A percentile compares a stretch with the other conserved stretches of the same genome.
phyloP scores from a whole-genome alignment of 2,113 vertebrate species.

The Chunga burmeisteri region DNA sequence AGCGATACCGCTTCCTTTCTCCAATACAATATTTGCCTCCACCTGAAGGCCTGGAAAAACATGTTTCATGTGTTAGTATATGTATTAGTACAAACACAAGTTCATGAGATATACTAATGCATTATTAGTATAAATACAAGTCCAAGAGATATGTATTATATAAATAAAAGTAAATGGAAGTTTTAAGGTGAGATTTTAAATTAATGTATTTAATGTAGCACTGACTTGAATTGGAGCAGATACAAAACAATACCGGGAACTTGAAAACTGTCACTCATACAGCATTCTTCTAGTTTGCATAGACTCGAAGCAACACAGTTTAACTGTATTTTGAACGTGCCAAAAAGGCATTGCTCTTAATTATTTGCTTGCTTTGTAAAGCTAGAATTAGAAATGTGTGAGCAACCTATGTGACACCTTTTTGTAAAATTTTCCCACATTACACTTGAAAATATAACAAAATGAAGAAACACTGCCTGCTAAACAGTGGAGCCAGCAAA shows the following conservation, averaged over 20 bases:
- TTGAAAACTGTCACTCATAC: not conserved
- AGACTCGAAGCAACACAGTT: not conserved
- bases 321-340: not conserved
- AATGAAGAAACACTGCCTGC: not conserved
- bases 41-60: constrained; percentile 90
- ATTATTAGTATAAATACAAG: not conserved
- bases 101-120: not conserved
- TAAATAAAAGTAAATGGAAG: not conserved
- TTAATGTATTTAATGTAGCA: not conserved
- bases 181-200: not conserved
- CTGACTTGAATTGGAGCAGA: not conserved
- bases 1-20: constrained; percentile 95
- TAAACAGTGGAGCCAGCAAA: not conserved
- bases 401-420: not conserved
- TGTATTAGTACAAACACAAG: not conserved
- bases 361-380: not conserved
- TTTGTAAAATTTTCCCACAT: not conserved
- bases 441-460: not conserved
- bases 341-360: not conserved
- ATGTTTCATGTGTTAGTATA: constrained; percentile 3
- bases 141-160: not conserved
- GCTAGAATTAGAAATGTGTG: not conserved
- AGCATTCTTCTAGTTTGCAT: not conserved
- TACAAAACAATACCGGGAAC: not conserved
- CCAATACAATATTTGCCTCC: constrained; percentile 98